Evolutionary conservation across 2,113 vertebrate species (phyloP).

Genomic region (Hyperoodon ampullatus): DNA sequence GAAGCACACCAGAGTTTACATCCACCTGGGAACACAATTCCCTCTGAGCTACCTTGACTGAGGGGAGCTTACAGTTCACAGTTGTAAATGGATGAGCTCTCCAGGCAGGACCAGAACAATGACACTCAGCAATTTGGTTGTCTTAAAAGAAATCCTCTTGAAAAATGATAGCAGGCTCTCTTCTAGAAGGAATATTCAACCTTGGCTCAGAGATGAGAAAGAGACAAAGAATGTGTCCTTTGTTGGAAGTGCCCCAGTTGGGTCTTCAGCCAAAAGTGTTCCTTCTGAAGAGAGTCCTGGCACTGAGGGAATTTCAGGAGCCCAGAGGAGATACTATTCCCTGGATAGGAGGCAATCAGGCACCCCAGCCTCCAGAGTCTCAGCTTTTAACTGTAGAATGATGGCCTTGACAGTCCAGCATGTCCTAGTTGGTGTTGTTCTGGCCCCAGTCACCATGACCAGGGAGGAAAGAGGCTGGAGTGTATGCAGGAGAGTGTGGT

Average conservation of each 20-base stretch:
- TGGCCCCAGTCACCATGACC: background rate
- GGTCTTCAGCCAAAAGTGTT: background rate
- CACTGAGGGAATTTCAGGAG: background rate
- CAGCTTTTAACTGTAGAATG: background rate
- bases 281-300: background rate
- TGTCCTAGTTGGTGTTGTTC: background rate
- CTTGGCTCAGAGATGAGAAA: background rate
- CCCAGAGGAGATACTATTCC: background rate
- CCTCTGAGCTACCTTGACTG: too few species aligned
- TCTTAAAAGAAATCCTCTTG: slow-evolving; percentile 30
- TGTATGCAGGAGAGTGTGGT: too few species aligned
- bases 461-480: background rate
- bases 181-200: background rate
- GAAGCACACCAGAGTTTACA: background rate
- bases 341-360: background rate
- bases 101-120: background rate
- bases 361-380: background rate
- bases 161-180: background rate
- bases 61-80: background rate
- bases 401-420: background rate
- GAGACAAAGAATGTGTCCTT: background rate
- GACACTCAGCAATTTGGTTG: background rate
- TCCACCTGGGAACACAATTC: background rate
- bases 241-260: background rate
- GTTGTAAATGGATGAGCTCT: background rate